Conservation (phyloP, 2,797 vertebrate species). For the Amazona ochrocephala region DNA sequence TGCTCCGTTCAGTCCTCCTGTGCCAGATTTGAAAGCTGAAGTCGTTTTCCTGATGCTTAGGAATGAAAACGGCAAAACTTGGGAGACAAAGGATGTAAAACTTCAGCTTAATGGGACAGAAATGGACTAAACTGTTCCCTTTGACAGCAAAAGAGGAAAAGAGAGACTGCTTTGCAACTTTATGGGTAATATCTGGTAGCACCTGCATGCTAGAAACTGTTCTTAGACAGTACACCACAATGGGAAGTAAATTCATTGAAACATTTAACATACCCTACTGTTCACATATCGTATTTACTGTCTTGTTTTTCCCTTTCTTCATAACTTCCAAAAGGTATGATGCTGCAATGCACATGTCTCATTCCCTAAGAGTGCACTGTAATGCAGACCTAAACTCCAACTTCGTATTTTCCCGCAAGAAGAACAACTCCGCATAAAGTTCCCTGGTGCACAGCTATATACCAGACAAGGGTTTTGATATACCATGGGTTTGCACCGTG, state of each 20-base stretch:
- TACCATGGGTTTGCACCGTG: background rate
- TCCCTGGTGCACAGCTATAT: background rate
- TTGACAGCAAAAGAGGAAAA: background rate
- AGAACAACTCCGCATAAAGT: background rate
- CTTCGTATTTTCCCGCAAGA: background rate
- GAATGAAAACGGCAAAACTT: background rate
- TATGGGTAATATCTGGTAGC: background rate
- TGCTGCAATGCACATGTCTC: background rate
- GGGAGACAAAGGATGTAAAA: background rate
- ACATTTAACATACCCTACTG: background rate
- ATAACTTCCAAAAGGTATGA: background rate
- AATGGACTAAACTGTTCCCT: background rate
- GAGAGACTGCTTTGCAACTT: background rate
- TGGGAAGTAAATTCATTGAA: background rate
- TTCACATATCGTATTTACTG: background rate
- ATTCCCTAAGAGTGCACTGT: background rate
- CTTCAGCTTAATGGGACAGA: background rate
- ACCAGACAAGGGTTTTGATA: background rate
- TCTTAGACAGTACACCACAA: background rate
- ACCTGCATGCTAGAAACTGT: background rate
- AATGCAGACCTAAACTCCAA: background rate
- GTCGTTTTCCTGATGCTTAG: background rate
- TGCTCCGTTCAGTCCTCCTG: background rate
- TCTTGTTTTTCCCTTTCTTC: background rate
- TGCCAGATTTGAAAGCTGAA: background rate